Percentiles rank a stretch among this genome's conserved stretches.
These are phyloP conservation scores for Cheilosia scutellata DNA, from an alignment of 2,888 invertebrate genomes.

Conservation along the genomic window DNA sequence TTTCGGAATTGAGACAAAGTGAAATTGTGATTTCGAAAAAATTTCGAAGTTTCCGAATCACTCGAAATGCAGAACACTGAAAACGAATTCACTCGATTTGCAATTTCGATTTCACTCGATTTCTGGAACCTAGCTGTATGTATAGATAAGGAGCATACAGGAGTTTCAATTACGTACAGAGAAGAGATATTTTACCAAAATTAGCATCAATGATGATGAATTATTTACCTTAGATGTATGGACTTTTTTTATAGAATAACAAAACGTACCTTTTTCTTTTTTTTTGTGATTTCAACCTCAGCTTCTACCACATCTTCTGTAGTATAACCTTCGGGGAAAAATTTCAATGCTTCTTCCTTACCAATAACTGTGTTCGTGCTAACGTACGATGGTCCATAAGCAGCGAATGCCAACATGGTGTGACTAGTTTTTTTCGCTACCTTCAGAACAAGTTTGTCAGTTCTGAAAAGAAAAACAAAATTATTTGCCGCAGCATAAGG, in stretches of 20 bases:
- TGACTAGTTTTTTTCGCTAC: constrained; percentile 87
- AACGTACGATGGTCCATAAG: constrained; percentile 88
- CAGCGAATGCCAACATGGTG: constrained; percentile 87
- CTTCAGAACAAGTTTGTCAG: constrained; percentile 89
- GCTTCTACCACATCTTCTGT: constrained; percentile 18
- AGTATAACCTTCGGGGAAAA: constrained; percentile 88
- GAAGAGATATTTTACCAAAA: no score
- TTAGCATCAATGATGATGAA: no score
- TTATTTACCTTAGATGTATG: no score
- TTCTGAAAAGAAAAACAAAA: constrained; percentile 83
- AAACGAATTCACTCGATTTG: no score
- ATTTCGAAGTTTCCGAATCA: no score
- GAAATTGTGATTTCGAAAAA: no score
- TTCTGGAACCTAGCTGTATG: no score
- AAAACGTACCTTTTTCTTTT: constrained; percentile 30
- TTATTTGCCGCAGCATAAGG: not conserved
- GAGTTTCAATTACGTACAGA: no score
- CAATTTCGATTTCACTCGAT: no score
- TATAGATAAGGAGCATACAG: no score
- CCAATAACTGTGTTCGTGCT: constrained; percentile 88
- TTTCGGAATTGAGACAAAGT: no score
- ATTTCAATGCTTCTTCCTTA: constrained; percentile 86
- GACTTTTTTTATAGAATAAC: not conserved
- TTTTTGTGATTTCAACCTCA: constrained; percentile 15
- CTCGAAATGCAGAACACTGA: no score